Conservation (phyloP, 2,113 vertebrate species). For the Sceloporus tristichus region DNA sequence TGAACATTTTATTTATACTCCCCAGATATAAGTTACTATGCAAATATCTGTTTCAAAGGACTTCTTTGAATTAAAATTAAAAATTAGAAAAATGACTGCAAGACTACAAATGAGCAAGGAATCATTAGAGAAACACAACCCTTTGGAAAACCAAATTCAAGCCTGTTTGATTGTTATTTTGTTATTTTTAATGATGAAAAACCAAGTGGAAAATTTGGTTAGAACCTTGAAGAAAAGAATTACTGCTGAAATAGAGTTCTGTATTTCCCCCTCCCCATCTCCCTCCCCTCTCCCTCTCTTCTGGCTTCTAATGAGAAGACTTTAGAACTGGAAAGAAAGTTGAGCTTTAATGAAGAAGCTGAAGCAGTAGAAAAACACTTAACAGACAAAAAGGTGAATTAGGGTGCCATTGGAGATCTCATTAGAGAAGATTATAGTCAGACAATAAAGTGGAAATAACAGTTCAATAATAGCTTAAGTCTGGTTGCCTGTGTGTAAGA, state of each 20-base stretch:
- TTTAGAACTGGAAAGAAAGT: constrained; percentile 49
- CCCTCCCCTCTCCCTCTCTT: too few relatives aligned
- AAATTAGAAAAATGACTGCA: constrained; percentile 32
- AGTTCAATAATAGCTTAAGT: constrained; percentile 51
- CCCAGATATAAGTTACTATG: constrained; percentile 16
- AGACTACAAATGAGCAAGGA: constrained; percentile 5
- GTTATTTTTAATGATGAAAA: constrained; percentile 39
- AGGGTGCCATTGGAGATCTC: constrained; percentile 51
- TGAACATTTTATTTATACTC: background rate
- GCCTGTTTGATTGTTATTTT: background rate
- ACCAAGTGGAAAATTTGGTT: constrained; percentile 38
- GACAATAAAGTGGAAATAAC: constrained; percentile 50
- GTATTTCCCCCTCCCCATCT: too few relatives aligned
- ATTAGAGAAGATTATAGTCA: constrained; percentile 55
- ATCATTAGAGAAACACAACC: background rate
- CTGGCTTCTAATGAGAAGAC: constrained; percentile 14
- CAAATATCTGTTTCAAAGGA: background rate
- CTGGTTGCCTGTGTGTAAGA: constrained; percentile 27
- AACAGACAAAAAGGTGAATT: constrained; percentile 51
- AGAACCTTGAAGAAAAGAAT: constrained; percentile 45
- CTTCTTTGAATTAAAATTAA: background rate
- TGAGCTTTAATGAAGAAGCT: constrained; percentile 53
- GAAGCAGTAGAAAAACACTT: constrained; percentile 36
- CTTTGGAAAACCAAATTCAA: background rate
- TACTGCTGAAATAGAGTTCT: constrained; percentile 12